Evolutionary conservation across 2,797 vertebrate genomes (phyloP).

Genomic region (Eurystomus glaucurus): DNA sequence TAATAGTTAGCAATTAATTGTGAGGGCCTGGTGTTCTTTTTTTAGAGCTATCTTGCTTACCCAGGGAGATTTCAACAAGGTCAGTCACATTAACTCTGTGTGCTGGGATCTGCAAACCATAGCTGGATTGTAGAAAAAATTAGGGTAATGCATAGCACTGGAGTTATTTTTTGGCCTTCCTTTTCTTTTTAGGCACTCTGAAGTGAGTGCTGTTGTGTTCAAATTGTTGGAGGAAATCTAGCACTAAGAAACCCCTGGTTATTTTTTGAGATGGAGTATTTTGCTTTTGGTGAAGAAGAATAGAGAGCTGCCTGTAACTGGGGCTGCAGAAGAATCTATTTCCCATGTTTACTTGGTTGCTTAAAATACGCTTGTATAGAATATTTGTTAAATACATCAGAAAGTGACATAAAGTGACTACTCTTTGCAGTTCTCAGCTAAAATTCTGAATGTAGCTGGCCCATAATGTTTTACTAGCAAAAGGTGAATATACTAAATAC

Average conservation of each 20-base stretch:
- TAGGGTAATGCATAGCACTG: background rate
- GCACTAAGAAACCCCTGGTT: background rate
- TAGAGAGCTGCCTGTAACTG: background rate
- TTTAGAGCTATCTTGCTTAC: constrained; percentile 26
- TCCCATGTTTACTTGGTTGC: background rate
- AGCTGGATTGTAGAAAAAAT: background rate
- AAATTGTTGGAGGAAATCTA: background rate
- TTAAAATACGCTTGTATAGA: background rate
- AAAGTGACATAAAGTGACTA: background rate
- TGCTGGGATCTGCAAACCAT: background rate
- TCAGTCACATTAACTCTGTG: background rate
- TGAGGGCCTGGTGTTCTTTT: constrained; percentile 1
- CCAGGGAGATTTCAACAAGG: constrained; percentile 24
- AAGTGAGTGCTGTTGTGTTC: background rate
- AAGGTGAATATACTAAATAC: background rate
- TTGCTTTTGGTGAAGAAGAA: background rate
- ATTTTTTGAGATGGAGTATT: background rate
- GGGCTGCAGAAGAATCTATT: background rate
- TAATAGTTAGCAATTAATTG: constrained; percentile 32
- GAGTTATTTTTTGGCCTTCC: background rate
- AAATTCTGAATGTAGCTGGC: background rate
- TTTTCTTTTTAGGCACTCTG: background rate
- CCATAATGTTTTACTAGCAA: background rate
- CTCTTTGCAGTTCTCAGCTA: background rate
- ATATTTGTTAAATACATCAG: background rate